Evolutionary conservation across 2,888 invertebrate species (phyloP).

Genomic region (Lordiphosa fenestrarum): DNA sequence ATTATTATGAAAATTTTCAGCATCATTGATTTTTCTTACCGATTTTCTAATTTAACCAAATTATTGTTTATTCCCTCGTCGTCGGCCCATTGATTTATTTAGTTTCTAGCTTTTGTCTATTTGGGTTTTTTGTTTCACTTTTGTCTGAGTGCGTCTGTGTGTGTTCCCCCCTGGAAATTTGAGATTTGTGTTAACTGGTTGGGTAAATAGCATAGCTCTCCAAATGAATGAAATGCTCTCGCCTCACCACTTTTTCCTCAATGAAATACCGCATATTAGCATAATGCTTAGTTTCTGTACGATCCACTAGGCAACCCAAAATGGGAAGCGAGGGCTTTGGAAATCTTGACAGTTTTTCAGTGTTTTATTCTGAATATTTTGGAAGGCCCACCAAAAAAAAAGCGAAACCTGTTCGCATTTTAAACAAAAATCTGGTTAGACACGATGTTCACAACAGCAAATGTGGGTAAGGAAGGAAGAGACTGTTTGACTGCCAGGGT

Average conservation of each 20-base stretch:
- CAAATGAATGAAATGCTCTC: conserved; percentile 67
- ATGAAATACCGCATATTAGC: conserved; percentile 65
- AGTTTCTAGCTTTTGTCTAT: conserved; percentile 33
- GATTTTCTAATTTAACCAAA: conserved; percentile 75
- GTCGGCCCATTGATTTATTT: conserved; percentile 56
- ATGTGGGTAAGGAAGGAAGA: conserved; percentile 6
- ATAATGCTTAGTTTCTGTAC: conserved; percentile 40
- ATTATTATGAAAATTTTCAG: conserved; percentile 75
- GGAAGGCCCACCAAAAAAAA: conserved; percentile 2
- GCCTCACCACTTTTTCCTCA: conserved; percentile 36
- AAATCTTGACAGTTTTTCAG: not conserved
- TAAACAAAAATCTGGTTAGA: conserved; percentile 55
- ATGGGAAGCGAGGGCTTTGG: conserved; percentile 5
- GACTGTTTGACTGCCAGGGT: conserved; percentile 41
- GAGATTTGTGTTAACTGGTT: conserved; percentile 64
- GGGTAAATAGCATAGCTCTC: conserved; percentile 56
- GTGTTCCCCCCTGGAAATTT: conserved; percentile 17
- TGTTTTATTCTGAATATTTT: conserved; percentile 21
- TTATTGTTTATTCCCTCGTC: conserved; percentile 52
- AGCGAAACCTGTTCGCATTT: conserved; percentile 65
- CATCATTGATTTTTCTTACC: conserved; percentile 74
- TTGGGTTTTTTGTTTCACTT: conserved; percentile 38
- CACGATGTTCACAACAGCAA: conserved; percentile 39
- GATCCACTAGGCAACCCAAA: conserved; percentile 10
- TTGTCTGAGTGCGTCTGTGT: not conserved